A percentile compares a stretch with the other conserved stretches of the same genome.
Evolutionary conservation across 2,797 vertebrate species (phyloP).

Genomic region (Schizothorax lantsangensis): DNA sequence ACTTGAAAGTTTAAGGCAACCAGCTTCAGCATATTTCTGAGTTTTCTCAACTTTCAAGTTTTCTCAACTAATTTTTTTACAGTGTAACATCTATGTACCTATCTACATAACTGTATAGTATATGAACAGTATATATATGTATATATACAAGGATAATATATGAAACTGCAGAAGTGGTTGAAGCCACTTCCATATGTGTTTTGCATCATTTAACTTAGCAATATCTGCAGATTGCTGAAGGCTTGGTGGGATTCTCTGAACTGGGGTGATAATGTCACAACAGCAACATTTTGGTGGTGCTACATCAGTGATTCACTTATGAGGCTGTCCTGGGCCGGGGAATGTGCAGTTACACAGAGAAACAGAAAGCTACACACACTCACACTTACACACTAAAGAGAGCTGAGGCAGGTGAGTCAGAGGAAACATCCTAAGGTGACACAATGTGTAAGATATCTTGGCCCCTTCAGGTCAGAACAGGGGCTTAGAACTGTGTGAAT

Average conservation of each 20-base stretch:
- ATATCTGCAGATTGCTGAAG: neutral
- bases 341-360: neutral
- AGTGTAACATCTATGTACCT: neutral
- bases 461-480: neutral
- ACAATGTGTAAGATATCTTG: neutral
- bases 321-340: neutral
- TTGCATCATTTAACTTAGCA: neutral
- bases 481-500: neutral
- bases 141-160: neutral
- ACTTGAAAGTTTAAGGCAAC: too few species aligned
- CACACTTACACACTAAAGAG: neutral
- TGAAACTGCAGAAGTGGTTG: neutral
- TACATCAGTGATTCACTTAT: neutral
- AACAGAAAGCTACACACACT: neutral
- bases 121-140: too few species aligned
- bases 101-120: neutral
- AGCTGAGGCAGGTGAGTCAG: neutral
- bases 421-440: neutral
- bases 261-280: neutral
- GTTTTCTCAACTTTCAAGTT: too few species aligned
- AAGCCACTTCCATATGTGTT: neutral
- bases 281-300: neutral
- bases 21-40: too few species aligned
- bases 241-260: neutral
- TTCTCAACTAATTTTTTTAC: too few species aligned